phyloP scores from a whole-genome alignment of 2,797 vertebrate genomes.

The Tarsius wallacei region DNA sequence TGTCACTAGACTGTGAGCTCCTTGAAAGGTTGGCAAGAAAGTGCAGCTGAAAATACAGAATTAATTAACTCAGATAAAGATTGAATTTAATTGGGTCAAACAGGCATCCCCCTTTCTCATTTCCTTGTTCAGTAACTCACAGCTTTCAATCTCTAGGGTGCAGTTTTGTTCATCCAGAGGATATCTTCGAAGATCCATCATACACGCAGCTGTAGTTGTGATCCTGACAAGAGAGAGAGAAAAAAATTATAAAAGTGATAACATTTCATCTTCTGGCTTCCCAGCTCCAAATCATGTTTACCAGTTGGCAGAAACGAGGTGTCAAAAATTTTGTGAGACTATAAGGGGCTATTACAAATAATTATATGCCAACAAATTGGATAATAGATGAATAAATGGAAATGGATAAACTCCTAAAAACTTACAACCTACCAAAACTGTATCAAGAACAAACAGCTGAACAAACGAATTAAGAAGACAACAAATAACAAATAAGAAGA shows the following conservation, averaged over 20 bases:
- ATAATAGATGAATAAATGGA: background rate
- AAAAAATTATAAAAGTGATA: background rate
- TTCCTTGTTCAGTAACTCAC: constrained; percentile 92
- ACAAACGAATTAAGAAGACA: background rate
- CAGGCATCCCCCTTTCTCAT: constrained; percentile 49
- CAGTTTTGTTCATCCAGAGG: constrained; percentile 98
- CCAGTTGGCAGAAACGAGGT: background rate
- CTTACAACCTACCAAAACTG: background rate
- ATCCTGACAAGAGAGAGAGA: constrained; percentile 91
- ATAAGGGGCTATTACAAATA: background rate
- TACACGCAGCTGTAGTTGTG: constrained; percentile 97
- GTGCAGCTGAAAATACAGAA: background rate
- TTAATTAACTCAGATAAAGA: background rate
- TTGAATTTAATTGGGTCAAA: constrained; percentile 41
- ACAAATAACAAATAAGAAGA: background rate
- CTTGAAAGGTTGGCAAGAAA: background rate
- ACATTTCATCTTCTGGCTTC: constrained; percentile 2
- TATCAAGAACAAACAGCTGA: background rate
- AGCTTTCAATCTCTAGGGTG: constrained; percentile 98
- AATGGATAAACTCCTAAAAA: background rate
- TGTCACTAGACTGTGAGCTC: background rate
- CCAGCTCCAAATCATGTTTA: background rate
- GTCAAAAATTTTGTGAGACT: background rate
- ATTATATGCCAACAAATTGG: background rate
- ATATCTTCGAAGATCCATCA: constrained; percentile 98